Base-by-base conservation (phyloP, 2,113 vertebrate genomes). In the Xenopus borealis region DNA sequence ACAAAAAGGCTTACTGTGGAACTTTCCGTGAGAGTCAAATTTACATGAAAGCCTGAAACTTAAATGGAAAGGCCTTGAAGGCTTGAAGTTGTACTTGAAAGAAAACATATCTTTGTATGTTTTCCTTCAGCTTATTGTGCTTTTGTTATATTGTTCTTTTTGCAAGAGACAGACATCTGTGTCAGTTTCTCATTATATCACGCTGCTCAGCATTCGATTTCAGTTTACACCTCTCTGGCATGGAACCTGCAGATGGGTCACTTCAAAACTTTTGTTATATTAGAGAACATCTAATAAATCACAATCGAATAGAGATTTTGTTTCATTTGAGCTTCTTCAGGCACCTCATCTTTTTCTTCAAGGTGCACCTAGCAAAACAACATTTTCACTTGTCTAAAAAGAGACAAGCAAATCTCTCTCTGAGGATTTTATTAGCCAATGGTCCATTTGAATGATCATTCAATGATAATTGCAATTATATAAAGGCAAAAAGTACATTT, bases 261-360 rank as follows among this genome's bases (percentile, higher is more conserved):
- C 17, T 40, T 2, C 69, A 68, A 76, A 66, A 50, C 74, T 23
- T 63, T 79, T 13, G 73, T 76, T 18, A 12, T 77, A 58, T 81
- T 84, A 82, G 58, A 20, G 78, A 79, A 59, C 19, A 67, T 20
- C 64, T n/a, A 80, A 78, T 81, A 79, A 81, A 79, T 80, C 1
- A 71, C 66, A 82, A 19, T 69, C 16, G 70, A n/a, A 68, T 44
- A 61, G 16, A 44, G 16, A 44, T 73, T 79, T 81, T 74, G 71
- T n/a, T 81, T 10, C 46, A 63, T 3, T 65, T 33, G 11, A n/a
- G n/a, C 33, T 59, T 58, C 66, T 64, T 19, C 52, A n/a, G 59
- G 10, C 46, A 27, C n/a, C 44, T 50, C 47, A 50, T 50, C 47
- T 50, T 10, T 40, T 30, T 46, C 62, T 65, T 55, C 44, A 58